These are phyloP conservation scores for Clupea harengus DNA, from an alignment of 2,113 vertebrate genomes.

Conservation along the genomic window DNA sequence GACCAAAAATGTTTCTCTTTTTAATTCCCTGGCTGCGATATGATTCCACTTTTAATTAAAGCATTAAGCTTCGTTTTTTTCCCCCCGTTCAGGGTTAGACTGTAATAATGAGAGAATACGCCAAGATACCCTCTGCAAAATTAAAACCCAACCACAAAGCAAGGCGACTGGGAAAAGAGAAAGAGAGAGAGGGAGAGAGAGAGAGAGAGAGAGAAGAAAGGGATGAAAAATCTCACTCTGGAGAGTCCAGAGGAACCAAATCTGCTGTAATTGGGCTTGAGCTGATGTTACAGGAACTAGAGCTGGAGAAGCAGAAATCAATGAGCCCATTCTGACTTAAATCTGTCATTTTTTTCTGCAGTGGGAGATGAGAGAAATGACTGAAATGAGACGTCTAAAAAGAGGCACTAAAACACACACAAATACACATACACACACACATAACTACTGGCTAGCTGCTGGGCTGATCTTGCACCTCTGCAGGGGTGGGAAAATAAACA, in stretches of 20 bases:
- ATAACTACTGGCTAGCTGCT: neutral
- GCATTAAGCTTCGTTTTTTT: slow-evolving; percentile 62
- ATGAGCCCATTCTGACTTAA: slow-evolving; percentile 70
- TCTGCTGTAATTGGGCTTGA: slow-evolving; percentile 79
- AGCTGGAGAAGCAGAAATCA: slow-evolving; percentile 74
- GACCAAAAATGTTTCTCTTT: slow-evolving; percentile 69
- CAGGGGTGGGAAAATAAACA: neutral
- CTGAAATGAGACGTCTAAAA: slow-evolving; percentile 64
- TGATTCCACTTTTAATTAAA: slow-evolving; percentile 77
- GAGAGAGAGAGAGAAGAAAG: slow-evolving; percentile 40
- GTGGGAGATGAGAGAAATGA: slow-evolving; percentile 62
- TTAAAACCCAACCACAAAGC: slow-evolving; percentile 55
- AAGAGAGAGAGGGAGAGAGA: slow-evolving; percentile 42
- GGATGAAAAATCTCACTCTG: slow-evolving; percentile 45
- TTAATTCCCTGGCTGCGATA: slow-evolving; percentile 69
- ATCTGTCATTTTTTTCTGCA: slow-evolving; percentile 70
- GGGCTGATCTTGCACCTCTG: neutral
- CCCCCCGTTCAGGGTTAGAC: slow-evolving; percentile 52
- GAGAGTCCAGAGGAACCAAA: slow-evolving; percentile 70
- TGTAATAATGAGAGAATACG: slow-evolving; percentile 68
- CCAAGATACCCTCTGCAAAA: slow-evolving; percentile 63
- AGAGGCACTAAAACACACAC: slow-evolving; percentile 14
- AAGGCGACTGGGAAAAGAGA: slow-evolving; percentile 35
- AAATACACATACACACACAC: neutral
- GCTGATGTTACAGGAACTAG: slow-evolving; percentile 78